Evolutionary conservation across 2,888 invertebrate species (phyloP), one percentile per base, ranked within the genome.

Genomic region (Parapristionchus giblindavisi): DNA sequence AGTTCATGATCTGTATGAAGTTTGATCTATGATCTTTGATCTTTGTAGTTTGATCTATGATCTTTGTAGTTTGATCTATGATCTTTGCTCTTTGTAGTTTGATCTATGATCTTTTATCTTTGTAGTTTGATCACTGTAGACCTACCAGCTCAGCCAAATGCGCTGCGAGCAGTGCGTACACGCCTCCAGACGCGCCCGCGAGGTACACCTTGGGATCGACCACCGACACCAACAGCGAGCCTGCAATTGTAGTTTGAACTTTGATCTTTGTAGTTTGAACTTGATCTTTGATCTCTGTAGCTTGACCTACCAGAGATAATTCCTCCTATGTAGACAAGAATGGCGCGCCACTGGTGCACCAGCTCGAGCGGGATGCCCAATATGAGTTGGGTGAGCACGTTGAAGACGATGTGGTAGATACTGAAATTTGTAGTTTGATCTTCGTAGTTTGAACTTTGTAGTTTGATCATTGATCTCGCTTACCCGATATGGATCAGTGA

Each of bases 361-460:
- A 98, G 93, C 90, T 99, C 98, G 78, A 99, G 89, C 0, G 97
- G 96, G 14, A 96, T 92, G 0, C 98, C 98, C 76, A 99, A 91
- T 89, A 96, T 91, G 77, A 98, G 90, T 89, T 98, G 97, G 77
- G 96, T 94, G 73, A 95, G 89, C 34, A 96, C 90, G 89, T 99
- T 98, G 86, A 95, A 94, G 78, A 94, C 90, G 51, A 98, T 91
- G 89, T 99, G 98, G 87, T 93, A 92, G 65, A 92, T 92, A 70
- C 94, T 94, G 66, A 17, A 56, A 48, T 48, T 48, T 14, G n/a
- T n/a, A n/a, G n/a, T n/a, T n/a, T n/a, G n/a, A n/a, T n/a, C n/a
- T n/a, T n/a, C n/a, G n/a, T n/a, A n/a, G n/a, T n/a, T n/a, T n/a
- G n/a, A n/a, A n/a, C n/a, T n/a, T n/a, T n/a, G n/a, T n/a, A n/a